These are phyloP conservation scores for Melanotaenia nigrans DNA, from an alignment of 2,797 vertebrate genomes.

Conservation along the genomic window DNA sequence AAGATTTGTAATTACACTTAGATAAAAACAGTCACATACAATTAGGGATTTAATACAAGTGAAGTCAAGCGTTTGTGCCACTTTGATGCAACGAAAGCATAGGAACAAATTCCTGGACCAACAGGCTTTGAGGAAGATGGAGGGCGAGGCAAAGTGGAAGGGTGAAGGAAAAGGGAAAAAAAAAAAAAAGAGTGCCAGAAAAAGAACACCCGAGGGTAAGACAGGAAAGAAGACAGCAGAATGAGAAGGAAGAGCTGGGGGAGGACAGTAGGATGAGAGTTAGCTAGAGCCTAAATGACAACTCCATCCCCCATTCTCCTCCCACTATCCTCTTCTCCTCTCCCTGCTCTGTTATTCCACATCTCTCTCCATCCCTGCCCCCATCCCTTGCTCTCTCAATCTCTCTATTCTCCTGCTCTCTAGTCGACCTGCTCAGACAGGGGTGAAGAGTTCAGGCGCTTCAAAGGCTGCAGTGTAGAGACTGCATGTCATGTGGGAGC, in stretches of 20 bases:
- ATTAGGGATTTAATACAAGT: constrained; percentile 67
- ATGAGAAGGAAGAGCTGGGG: constrained; percentile 58
- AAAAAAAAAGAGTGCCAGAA: constrained; percentile 49
- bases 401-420: constrained; percentile 78
- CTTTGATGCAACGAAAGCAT: constrained; percentile 65
- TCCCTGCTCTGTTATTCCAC: constrained; percentile 71
- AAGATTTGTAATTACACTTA: constrained; percentile 26
- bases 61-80: constrained; percentile 56
- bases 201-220: constrained; percentile 67
- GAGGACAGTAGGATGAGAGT: constrained; percentile 64
- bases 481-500: constrained; percentile 82
- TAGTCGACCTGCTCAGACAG: constrained; percentile 82
- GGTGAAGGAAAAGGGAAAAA: constrained; percentile 49
- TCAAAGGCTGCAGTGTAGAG: constrained; percentile 84
- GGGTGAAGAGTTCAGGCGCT: constrained; percentile 86
- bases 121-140: constrained; percentile 47
- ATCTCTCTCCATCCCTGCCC: constrained; percentile 68
- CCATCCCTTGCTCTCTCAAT: constrained; percentile 66
- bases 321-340: constrained; percentile 62
- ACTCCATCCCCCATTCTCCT: constrained; percentile 54
- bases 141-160: constrained; percentile 36
- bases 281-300: constrained; percentile 73
- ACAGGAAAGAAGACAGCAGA: constrained; percentile 51
- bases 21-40: constrained; percentile 29
- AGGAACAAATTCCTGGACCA: constrained; percentile 35